Evolutionary conservation across 2,113 vertebrate genomes (phyloP), one percentile per base, ranked within the genome.

Genomic region (Hyla sarda): DNA sequence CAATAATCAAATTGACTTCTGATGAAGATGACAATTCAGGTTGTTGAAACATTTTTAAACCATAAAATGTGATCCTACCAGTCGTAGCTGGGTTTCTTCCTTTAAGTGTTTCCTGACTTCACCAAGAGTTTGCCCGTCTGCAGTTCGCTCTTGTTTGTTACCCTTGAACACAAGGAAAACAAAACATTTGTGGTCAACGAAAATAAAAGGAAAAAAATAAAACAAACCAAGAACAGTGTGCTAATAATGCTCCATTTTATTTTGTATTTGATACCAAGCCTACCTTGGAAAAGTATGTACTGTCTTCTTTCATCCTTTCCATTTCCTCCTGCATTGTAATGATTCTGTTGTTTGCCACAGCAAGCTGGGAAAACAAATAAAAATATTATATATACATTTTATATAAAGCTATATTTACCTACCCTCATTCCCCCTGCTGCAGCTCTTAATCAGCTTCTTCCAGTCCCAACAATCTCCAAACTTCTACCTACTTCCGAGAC

Each of bases 281-380:
- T 14, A 81, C 78, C 78, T 81, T 81, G 37, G 58, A 81, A 10
- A 60, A 94, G 60, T 95, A 97, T 25, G 96, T 96, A 71, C 96
- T 97, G 86, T 99, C 97, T 34, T 98, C 96, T 90, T 99, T 98
- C 73, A 98, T 96, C 72, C 96, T 90, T 87, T 98, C 97, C 91
- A 99, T 96, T 67, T 99, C 98, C 79, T 99, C 98, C 89, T 99
- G 98, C 90, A 99, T 91, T 0, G 98, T 98, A 91, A 99, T 98
- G 91, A 99, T 98, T 91, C 98, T 92, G 92, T 99, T 99, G 90
- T 99, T 99, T 74, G 97, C 98, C 73, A 99, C 98, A 0, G 98
- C 98, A 32, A 99, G 97, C 98, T 99, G 89, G 1, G 47, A 90
- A 83, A 19, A 25, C 1, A 60, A 48, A 5, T 45, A 6, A 25